These are phyloP conservation scores for Struthidea cinerea DNA, from an alignment of 2,113 vertebrate species.

Conservation along the genomic window DNA sequence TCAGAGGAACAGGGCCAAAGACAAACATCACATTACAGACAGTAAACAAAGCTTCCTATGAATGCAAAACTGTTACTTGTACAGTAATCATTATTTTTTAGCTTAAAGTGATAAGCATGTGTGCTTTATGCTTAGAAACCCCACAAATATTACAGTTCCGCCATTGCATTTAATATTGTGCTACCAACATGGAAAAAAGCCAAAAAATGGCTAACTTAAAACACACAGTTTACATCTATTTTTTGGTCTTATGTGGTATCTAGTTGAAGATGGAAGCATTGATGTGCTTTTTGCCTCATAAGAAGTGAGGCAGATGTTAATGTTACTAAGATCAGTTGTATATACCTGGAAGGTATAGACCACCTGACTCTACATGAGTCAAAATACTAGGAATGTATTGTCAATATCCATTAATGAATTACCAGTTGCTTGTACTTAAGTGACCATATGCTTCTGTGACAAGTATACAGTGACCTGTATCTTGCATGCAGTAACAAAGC, in stretches of 20 bases:
- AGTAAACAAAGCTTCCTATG: constrained; percentile 36
- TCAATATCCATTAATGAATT: constrained; percentile 16
- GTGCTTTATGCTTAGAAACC: constrained; percentile 9
- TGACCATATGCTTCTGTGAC: constrained; percentile 11
- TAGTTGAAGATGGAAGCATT: background rate
- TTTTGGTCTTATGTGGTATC: constrained; percentile 26
- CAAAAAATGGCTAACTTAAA: background rate
- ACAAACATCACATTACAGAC: constrained; percentile 21
- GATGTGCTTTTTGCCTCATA: constrained; percentile 40
- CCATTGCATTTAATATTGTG: background rate
- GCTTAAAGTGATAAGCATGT: background rate
- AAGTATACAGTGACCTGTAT: background rate
- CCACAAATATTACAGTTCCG: background rate
- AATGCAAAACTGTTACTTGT: background rate
- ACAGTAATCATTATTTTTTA: constrained; percentile 19
- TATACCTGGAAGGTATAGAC: constrained; percentile 29
- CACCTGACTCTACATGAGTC: constrained; percentile 46
- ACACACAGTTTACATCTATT: background rate
- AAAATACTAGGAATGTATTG: background rate
- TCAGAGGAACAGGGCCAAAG: background rate
- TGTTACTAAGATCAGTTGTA: constrained; percentile 2
- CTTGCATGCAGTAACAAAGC: background rate
- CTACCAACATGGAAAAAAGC: background rate
- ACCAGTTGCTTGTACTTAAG: background rate
- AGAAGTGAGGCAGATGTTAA: constrained; percentile 39